Conservation (phyloP, 2,797 vertebrate genomes). For the Anas georgica region DNA sequence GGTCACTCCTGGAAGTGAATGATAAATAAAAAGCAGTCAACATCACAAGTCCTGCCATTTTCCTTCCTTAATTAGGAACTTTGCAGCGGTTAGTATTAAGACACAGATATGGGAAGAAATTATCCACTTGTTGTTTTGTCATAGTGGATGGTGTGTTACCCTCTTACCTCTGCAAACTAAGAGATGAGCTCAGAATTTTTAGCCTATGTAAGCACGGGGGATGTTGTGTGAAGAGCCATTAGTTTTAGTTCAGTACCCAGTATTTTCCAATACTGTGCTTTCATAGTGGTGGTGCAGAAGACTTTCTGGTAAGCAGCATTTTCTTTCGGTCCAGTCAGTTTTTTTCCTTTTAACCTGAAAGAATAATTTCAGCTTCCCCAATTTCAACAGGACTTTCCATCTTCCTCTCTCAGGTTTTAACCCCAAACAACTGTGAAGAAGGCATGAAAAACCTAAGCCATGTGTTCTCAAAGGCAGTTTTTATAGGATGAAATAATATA, state of each 20-base stretch:
- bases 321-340: background rate
- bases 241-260: background rate
- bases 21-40: background rate
- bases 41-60: background rate
- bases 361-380: background rate
- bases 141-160: background rate
- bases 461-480: background rate
- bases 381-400: background rate
- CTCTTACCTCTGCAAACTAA: background rate
- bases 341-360: background rate
- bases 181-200: background rate
- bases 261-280: background rate
- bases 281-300: background rate
- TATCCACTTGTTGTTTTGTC: background rate
- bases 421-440: background rate
- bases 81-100: background rate
- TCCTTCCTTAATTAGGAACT: background rate
- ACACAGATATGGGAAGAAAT: background rate
- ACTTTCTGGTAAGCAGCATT: background rate
- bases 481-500: background rate
- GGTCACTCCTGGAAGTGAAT: background rate
- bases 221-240: background rate
- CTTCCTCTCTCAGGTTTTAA: background rate
- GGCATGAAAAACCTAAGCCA: background rate
- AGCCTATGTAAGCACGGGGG: background rate